Evolutionary conservation across 2,113 vertebrate genomes (phyloP).

Genomic region (Protomyctophum bolini): DNA sequence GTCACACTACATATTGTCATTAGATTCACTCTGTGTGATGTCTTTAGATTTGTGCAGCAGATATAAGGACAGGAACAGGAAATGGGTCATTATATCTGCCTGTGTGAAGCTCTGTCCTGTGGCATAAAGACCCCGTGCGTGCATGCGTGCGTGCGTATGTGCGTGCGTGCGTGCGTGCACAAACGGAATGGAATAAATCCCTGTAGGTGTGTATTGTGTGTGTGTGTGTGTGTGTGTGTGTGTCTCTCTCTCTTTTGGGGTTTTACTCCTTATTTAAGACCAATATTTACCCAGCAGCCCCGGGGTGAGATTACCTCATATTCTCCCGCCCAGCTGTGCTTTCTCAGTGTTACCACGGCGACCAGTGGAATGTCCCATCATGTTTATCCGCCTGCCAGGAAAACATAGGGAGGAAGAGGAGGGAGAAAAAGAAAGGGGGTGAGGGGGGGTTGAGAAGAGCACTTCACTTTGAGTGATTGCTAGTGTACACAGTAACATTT

Average conservation of each 20-base stretch:
- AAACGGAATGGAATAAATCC: conserved; percentile 53
- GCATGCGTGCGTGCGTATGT: no score
- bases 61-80: conserved; percentile 62
- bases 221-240: conserved; percentile 38
- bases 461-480: neutral
- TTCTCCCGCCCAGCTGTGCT: conserved; percentile 92
- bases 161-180: conserved; percentile 10
- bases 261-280: conserved; percentile 91
- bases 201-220: conserved; percentile 33
- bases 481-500: neutral
- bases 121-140: no score
- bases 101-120: conserved; percentile 50
- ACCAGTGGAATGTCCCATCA: conserved; percentile 89
- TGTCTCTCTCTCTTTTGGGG: conserved; percentile 66
- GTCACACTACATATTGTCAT: conserved; percentile 42
- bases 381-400: conserved; percentile 90
- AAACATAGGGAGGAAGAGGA: conserved; percentile 81
- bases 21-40: conserved; percentile 29
- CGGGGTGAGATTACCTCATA: conserved; percentile 94
- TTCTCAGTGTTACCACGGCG: conserved; percentile 90
- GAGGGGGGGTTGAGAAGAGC: conserved; percentile 28
- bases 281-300: conserved; percentile 96
- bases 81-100: conserved; percentile 48
- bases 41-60: conserved; percentile 13
- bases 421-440: conserved; percentile 61